Conservation (phyloP, 2,113 vertebrate species). For the Rhombomys opimus region DNA sequence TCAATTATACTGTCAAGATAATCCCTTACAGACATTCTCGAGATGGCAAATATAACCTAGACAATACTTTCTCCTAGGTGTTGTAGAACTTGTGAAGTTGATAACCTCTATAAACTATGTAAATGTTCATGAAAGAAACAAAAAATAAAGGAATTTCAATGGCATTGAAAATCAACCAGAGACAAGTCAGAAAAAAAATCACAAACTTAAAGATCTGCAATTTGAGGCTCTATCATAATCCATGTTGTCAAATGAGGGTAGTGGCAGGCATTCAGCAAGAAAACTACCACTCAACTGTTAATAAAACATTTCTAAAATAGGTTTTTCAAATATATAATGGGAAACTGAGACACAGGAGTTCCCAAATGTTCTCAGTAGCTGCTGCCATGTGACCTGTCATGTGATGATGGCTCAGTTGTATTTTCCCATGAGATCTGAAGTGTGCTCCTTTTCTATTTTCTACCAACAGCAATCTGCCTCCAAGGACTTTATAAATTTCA, state of each 20-base stretch:
- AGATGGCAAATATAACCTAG: too few relatives aligned
- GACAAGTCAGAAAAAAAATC: neutral
- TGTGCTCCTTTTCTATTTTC: constrained; percentile 43
- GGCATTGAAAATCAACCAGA: neutral
- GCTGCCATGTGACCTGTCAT: neutral
- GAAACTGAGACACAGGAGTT: neutral
- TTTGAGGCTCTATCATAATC: neutral
- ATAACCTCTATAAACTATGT: neutral
- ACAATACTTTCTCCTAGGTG: neutral
- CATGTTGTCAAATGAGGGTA: neutral
- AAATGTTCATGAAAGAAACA: neutral
- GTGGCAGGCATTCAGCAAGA: neutral
- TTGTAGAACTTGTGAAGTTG: neutral
- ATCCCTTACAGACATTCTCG: too few relatives aligned
- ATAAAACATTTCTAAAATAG: constrained; percentile 20
- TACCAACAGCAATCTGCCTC: neutral
- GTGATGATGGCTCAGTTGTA: neutral
- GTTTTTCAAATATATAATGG: neutral
- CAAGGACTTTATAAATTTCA: constrained; percentile 13
- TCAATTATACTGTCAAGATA: neutral
- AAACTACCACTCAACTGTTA: neutral
- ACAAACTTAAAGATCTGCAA: neutral
- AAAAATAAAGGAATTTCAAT: neutral
- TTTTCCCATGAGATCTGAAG: constrained; percentile 24
- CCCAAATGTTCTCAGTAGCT: neutral